These are phyloP conservation scores for Dermochelys coriacea DNA, from an alignment of 2,797 vertebrate genomes.

Conservation along the genomic window DNA sequence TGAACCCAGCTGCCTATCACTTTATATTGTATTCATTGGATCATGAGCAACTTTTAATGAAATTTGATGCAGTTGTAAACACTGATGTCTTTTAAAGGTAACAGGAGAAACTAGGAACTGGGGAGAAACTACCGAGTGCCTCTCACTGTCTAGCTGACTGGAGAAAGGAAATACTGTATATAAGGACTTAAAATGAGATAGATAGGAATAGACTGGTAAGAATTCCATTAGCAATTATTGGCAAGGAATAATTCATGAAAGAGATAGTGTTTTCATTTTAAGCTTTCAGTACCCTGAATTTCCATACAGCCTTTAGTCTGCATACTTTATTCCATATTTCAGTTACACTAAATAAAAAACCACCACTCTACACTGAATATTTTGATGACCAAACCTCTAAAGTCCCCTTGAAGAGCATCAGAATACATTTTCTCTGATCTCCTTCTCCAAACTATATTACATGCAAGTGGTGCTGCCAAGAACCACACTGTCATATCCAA, in stretches of 20 bases:
- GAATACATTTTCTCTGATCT: too few relatives aligned
- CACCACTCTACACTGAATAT: neutral
- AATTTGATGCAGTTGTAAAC: neutral
- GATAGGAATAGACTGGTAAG: neutral
- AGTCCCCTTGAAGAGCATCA: neutral
- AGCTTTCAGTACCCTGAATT: neutral
- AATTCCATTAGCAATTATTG: slow-evolving; percentile 13
- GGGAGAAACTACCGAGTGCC: neutral
- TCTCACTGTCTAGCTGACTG: neutral
- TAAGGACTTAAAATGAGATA: neutral
- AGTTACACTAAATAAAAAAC: neutral
- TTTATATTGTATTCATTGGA: neutral
- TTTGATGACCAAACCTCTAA: neutral
- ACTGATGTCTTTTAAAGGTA: neutral
- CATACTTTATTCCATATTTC: neutral
- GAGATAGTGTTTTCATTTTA: neutral
- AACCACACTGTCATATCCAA: slow-evolving; percentile 25
- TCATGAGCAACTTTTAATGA: neutral
- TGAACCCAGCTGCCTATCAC: neutral
- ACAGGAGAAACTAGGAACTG: neutral
- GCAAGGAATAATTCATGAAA: neutral
- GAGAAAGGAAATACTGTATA: neutral
- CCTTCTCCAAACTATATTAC: neutral
- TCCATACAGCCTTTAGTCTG: too few relatives aligned
- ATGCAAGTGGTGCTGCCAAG: neutral